A percentile compares a stretch with the other conserved stretches of the same genome.
phyloP scores from a whole-genome alignment of 2,113 vertebrate species.

The Ifrita kowaldi region DNA sequence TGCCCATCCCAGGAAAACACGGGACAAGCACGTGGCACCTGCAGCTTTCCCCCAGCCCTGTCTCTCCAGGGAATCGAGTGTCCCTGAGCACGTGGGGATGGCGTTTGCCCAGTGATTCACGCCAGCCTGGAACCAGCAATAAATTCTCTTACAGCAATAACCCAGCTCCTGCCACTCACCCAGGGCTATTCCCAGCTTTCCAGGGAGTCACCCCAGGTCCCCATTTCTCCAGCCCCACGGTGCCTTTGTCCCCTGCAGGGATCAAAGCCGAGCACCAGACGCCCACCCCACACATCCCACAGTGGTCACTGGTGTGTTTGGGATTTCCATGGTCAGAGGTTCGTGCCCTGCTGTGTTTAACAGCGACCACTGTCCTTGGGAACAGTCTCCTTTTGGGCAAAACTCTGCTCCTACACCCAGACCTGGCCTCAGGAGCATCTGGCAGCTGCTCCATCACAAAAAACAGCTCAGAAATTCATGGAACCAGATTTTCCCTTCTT shows the following conservation, averaged over 20 bases:
- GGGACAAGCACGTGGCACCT: background rate
- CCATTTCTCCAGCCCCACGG: accelerated
- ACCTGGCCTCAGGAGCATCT: background rate
- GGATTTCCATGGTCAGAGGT: background rate
- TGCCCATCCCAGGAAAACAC: background rate
- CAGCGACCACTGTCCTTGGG: accelerated
- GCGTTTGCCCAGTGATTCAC: background rate
- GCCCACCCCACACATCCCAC: accelerated
- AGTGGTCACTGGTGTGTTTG: background rate
- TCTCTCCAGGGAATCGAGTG: background rate
- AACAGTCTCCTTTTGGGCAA: background rate
- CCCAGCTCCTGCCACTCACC: background rate
- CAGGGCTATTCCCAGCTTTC: background rate
- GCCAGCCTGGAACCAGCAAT: background rate
- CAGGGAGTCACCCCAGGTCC: background rate
- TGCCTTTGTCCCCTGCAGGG: background rate
- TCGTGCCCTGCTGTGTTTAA: background rate
- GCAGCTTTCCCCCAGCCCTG: background rate
- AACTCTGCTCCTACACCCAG: background rate
- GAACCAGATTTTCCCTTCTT: background rate
- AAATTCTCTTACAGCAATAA: conserved; percentile 1
- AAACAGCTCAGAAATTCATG: background rate
- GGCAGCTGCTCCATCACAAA: background rate
- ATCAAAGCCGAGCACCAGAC: background rate
- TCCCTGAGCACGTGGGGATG: background rate